Percentiles rank a stretch among this genome's conserved stretches.
Conservation (phyloP, 1,140 invertebrate species). For the Macrobrachium rosenbergii region DNA sequence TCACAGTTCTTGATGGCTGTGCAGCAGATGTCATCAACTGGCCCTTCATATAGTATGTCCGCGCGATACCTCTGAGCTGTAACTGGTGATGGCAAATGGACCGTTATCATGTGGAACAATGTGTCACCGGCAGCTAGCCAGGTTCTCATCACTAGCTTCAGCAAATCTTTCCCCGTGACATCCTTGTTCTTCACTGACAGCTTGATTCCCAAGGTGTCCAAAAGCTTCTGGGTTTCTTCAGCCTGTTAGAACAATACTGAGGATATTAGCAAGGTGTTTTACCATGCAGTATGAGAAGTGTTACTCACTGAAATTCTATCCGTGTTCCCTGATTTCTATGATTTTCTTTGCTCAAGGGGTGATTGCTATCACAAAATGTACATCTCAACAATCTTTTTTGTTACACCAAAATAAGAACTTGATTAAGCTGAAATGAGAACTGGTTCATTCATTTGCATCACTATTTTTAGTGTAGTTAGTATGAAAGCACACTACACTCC, state of each 20-base stretch:
- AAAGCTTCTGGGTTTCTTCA: conserved; percentile 88
- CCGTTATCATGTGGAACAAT: conserved; percentile 99
- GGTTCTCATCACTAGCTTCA: conserved; percentile 97
- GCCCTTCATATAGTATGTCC: conserved; percentile 99
- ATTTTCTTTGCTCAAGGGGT: too few relatives aligned
- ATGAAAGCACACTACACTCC: too few relatives aligned
- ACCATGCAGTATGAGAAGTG: too few relatives aligned
- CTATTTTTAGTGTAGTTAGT: too few relatives aligned
- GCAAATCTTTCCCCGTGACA: conserved; percentile 91
- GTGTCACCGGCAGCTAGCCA: conserved; percentile 99
- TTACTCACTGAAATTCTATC: too few relatives aligned
- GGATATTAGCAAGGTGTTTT: neutral
- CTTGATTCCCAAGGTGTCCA: conserved; percentile 92
- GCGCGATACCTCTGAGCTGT: conserved; percentile 99
- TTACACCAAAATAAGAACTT: too few relatives aligned
- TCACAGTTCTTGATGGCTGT: conserved; percentile 92
- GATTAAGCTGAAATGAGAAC: too few relatives aligned
- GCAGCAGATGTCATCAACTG: conserved; percentile 96
- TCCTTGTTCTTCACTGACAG: conserved; percentile 96
- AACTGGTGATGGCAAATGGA: conserved; percentile 98
- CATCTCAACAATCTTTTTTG: too few relatives aligned
- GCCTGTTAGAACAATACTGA: conserved; percentile 73
- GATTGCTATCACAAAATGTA: too few relatives aligned
- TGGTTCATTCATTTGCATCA: too few relatives aligned
- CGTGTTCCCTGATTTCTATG: too few relatives aligned